Conservation (phyloP, 1,140 invertebrate species). For the Pomacea maculata region DNA sequence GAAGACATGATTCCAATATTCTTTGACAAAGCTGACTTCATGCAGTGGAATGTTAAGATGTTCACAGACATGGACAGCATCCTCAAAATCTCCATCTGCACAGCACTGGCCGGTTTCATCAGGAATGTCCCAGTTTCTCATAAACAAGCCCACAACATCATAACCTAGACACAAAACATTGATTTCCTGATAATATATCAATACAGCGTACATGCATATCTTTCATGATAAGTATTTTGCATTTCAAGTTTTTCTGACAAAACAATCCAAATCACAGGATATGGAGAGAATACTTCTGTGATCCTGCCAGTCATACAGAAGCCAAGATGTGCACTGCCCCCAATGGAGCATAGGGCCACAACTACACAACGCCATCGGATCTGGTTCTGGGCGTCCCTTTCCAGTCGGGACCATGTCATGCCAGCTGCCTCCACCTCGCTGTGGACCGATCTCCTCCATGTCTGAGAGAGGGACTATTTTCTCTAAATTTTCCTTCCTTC, state of each 20-base stretch:
- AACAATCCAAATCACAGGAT: background rate
- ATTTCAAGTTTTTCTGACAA: background rate
- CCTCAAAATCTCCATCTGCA: constrained; percentile 81
- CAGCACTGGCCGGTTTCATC: constrained; percentile 88
- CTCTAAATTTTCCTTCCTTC: background rate
- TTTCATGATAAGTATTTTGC: background rate
- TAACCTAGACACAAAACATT: constrained; percentile 71
- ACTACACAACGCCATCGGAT: no score
- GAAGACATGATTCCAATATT: constrained; percentile 98
- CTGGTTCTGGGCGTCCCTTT: no score
- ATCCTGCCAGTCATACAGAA: no score
- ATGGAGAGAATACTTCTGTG: no score
- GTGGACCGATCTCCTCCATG: no score
- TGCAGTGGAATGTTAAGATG: constrained; percentile 78
- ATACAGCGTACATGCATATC: background rate
- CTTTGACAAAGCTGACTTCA: constrained; percentile 90
- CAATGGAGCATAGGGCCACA: no score
- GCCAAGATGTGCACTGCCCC: no score
- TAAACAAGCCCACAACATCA: constrained; percentile 87
- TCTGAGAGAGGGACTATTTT: background rate
- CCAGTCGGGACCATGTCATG: no score
- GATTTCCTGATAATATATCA: background rate
- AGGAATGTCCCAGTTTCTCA: constrained; percentile 93
- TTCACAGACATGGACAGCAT: constrained; percentile 84
- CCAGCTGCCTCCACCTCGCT: no score